Conservation (phyloP, 2,797 vertebrate species). For the Myotis planiceps region DNA sequence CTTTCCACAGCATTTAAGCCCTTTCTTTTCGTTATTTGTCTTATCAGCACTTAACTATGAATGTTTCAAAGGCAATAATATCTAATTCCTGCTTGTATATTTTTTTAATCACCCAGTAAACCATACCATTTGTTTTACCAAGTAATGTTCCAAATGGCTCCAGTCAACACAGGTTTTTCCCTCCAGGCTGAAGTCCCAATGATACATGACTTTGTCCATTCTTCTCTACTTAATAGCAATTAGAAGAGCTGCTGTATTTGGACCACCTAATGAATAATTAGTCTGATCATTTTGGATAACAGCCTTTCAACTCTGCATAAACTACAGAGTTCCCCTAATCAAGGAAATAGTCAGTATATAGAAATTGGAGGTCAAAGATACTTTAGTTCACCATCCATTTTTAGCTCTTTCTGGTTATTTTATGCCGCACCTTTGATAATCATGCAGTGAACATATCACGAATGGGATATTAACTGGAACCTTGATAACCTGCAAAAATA, state of each 20-base stretch:
- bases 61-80: neutral
- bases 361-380: neutral
- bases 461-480: neutral
- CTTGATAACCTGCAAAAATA: neutral
- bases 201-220: neutral
- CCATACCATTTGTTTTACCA: neutral
- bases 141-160: neutral
- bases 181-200: neutral
- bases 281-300: neutral
- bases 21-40: neutral
- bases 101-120: neutral
- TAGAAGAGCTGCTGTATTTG: neutral
- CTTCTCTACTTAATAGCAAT: neutral
- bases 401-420: neutral
- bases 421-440: neutral
- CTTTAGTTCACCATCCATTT: neutral
- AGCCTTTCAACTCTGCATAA: neutral
- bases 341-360: neutral
- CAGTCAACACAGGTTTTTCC: neutral
- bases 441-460: neutral
- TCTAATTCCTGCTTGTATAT: neutral
- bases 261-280: neutral
- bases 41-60: neutral
- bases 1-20: neutral
- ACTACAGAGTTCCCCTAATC: neutral